Conservation (phyloP, 1,140 invertebrate species). For the Drosophila dunni region DNA sequence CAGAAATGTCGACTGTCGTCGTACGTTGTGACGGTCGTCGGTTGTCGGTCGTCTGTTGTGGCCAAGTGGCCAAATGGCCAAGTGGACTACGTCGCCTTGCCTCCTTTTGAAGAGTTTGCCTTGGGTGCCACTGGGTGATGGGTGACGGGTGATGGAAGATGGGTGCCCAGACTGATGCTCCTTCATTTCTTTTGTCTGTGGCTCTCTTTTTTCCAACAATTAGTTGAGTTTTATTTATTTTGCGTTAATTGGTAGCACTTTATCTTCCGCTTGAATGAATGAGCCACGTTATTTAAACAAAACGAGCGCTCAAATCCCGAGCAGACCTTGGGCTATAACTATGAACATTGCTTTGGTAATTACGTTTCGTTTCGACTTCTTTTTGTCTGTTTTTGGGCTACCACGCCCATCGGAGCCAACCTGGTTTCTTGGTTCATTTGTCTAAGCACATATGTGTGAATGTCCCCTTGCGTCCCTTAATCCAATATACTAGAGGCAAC, state of each 20-base stretch:
- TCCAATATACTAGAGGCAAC: constrained; percentile 68
- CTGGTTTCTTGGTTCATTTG: constrained; percentile 14
- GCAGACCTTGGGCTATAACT: constrained; percentile 57
- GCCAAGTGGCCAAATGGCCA: constrained; percentile 47
- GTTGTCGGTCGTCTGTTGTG: constrained; percentile 23
- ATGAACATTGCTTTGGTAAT: constrained; percentile 69
- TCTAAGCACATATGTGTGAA: constrained; percentile 39
- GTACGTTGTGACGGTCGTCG: background rate
- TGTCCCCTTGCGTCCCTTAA: constrained; percentile 54
- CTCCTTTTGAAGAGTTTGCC: constrained; percentile 62
- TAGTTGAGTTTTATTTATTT: constrained; percentile 84
- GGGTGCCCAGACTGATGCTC: constrained; percentile 43
- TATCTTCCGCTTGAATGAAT: constrained; percentile 81
- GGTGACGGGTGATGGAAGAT: too few species aligned
- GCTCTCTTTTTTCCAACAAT: constrained; percentile 73
- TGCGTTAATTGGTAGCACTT: constrained; percentile 84
- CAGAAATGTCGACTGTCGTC: constrained; percentile 78
- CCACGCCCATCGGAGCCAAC: constrained; percentile 25
- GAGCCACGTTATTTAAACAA: constrained; percentile 80
- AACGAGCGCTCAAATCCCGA: constrained; percentile 59
- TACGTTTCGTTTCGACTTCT: constrained; percentile 50
- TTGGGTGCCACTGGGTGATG: constrained; percentile 27
- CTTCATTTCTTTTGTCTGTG: constrained; percentile 49
- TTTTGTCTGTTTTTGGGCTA: constrained; percentile 20
- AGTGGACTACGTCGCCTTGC: constrained; percentile 52